Conservation (phyloP, 1,140 invertebrate species). For the Drosophila grimshawi region DNA sequence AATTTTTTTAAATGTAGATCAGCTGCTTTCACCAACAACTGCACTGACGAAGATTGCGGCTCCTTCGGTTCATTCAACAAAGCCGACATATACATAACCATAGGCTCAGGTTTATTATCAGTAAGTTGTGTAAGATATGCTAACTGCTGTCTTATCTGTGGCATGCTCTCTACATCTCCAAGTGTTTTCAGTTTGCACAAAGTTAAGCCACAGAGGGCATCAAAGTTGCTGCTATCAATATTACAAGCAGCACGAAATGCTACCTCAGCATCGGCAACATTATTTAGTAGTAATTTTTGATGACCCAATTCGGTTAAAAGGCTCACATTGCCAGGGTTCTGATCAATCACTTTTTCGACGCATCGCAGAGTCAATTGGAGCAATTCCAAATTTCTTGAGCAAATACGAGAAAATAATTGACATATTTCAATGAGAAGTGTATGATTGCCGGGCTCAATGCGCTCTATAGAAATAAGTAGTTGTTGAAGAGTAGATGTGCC, state of each 20-base stretch:
- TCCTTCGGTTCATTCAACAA: conserved; percentile 86
- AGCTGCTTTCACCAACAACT: conserved; percentile 89
- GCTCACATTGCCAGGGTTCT: conserved; percentile 87
- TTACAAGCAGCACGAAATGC: conserved; percentile 92
- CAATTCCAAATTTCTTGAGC: conserved; percentile 89
- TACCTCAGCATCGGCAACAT: conserved; percentile 89
- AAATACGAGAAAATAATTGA: conserved; percentile 91
- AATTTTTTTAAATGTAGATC: conserved; percentile 88
- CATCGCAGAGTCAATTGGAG: conserved; percentile 90
- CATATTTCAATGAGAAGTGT: conserved; percentile 89
- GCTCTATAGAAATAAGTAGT: conserved; percentile 88
- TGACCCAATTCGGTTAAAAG: conserved; percentile 93
- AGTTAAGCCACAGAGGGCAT: conserved; percentile 92
- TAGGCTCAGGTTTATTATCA: conserved; percentile 86
- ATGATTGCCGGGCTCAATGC: conserved; percentile 91
- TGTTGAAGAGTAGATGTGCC: conserved; percentile 88
- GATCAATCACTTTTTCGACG: conserved; percentile 90
- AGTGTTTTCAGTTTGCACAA: conserved; percentile 89
- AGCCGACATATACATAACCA: conserved; percentile 89
- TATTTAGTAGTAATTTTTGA: conserved; percentile 85
- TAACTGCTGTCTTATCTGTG: conserved; percentile 92
- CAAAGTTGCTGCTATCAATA: conserved; percentile 92
- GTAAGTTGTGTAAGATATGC: conserved; percentile 94
- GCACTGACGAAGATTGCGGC: conserved; percentile 85
- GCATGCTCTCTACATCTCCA: conserved; percentile 85